Evolutionary conservation across 1,140 invertebrate genomes (phyloP).

Genomic region (Dinoponera quadriceps): DNA sequence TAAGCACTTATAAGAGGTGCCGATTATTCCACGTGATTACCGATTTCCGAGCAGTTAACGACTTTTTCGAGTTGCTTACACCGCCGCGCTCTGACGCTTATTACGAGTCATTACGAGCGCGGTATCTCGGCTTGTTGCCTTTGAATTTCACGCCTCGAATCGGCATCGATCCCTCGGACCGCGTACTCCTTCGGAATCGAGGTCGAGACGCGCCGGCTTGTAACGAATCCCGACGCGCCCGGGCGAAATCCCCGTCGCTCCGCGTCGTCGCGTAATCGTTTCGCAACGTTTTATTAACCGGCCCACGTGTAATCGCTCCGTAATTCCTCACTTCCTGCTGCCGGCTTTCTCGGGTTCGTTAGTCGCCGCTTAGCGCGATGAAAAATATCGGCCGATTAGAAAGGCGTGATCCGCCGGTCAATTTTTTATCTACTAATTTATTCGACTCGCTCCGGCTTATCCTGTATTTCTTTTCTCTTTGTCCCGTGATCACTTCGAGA

Average conservation of each 20-base stretch:
- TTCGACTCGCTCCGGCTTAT: neutral
- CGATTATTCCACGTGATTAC: conserved; percentile 82
- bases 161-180: conserved; percentile 72
- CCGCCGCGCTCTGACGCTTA: conserved; percentile 63
- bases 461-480: neutral
- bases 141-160: conserved; percentile 79
- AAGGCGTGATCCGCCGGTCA: neutral
- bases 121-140: conserved; percentile 69
- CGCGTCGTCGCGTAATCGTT: conserved; percentile 20
- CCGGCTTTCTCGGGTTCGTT: neutral
- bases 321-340: neutral
- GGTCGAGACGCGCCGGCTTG: conserved; percentile 58
- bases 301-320: neutral
- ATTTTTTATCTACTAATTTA: neutral
- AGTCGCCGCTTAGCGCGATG: neutral
- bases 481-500: neutral
- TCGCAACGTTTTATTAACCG: conserved; percentile 27
- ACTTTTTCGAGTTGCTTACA: conserved; percentile 82
- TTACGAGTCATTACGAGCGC: conserved; percentile 72
- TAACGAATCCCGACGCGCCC: neutral
- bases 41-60: conserved; percentile 82
- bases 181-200: conserved; percentile 35
- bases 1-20: conserved; percentile 79
- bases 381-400: conserved; percentile 30
- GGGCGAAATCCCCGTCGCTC: neutral